phyloP scores from a whole-genome alignment of 2,113 vertebrate genomes.

The Elanus axillaris region DNA sequence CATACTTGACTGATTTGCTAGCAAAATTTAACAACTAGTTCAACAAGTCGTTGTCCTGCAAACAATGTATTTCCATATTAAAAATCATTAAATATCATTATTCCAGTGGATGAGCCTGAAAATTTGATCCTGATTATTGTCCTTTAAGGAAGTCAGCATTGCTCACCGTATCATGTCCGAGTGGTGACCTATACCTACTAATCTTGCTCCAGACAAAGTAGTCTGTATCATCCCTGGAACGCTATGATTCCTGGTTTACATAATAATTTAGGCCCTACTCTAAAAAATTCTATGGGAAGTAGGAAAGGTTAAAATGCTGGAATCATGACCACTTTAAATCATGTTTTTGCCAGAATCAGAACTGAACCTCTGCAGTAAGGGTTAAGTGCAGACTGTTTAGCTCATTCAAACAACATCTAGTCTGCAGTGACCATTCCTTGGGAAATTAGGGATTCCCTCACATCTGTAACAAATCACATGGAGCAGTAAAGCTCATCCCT shows the following conservation, averaged over 20 bases:
- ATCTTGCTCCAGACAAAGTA: not conserved
- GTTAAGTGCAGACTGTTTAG: slow-evolving; percentile 28
- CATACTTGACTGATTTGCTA: not conserved
- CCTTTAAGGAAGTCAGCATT: not conserved
- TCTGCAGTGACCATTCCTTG: slow-evolving; percentile 50
- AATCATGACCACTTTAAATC: not conserved
- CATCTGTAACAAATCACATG: slow-evolving; percentile 37
- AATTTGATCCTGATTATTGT: not conserved
- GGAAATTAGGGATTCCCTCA: slow-evolving; percentile 63
- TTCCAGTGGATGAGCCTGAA: not conserved
- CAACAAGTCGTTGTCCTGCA: not conserved
- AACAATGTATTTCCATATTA: not conserved
- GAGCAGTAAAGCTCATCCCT: slow-evolving; percentile 43
- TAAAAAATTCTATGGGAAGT: not conserved
- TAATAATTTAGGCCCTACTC: not conserved
- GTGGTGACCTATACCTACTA: not conserved
- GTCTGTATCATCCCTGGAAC: not conserved
- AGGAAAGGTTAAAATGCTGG: not conserved
- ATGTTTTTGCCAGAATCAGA: not conserved
- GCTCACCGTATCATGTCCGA: fast-evolving
- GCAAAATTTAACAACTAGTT: not conserved
- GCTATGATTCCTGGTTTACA: not conserved
- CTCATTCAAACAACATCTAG: slow-evolving; percentile 26
- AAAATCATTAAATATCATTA: not conserved
- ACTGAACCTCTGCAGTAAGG: not conserved